A percentile compares a stretch with the other conserved stretches of the same genome.
phyloP scores from a whole-genome alignment of 2,888 invertebrate genomes.

The Drosophila sordidapex region DNA sequence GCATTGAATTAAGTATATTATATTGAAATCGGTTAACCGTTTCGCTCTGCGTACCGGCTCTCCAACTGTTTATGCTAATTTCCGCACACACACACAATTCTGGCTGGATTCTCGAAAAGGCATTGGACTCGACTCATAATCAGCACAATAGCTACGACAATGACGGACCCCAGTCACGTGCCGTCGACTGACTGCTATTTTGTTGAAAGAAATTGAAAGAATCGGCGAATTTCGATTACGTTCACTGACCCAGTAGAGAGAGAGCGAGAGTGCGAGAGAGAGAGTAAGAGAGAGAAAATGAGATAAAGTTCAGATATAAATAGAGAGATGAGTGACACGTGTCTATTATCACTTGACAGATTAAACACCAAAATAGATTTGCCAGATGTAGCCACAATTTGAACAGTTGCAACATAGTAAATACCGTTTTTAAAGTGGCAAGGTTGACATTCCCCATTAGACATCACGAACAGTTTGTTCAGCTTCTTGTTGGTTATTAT shows the following conservation, averaged over 20 bases:
- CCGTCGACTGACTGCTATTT: constrained; percentile 19
- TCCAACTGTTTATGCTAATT: constrained; percentile 34
- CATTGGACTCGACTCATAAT: constrained; percentile 42
- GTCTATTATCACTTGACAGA: neutral
- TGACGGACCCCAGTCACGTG: neutral
- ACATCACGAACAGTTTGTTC: constrained; percentile 47
- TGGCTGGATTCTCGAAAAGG: constrained; percentile 29
- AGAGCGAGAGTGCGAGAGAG: neutral
- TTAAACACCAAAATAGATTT: constrained; percentile 4
- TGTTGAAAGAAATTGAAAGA: constrained; percentile 14
- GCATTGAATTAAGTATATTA: neutral
- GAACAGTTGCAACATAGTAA: constrained; percentile 38
- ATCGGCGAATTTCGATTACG: constrained; percentile 14
- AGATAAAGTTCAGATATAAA: neutral
- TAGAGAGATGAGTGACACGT: constrained; percentile 7
- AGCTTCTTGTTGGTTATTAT: constrained; percentile 23
- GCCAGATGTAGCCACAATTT: constrained; percentile 31
- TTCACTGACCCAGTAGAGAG: constrained; percentile 35
- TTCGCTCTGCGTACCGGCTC: constrained; percentile 7
- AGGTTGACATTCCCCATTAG: constrained; percentile 47
- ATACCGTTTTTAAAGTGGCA: constrained; percentile 21
- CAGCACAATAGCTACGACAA: constrained; percentile 33
- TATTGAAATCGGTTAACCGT: constrained; percentile 19
- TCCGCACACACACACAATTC: constrained; percentile 15
- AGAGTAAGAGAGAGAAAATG: neutral